Evolutionary conservation across 2,888 invertebrate genomes (phyloP).

Genomic region (Elmis aenea): DNA sequence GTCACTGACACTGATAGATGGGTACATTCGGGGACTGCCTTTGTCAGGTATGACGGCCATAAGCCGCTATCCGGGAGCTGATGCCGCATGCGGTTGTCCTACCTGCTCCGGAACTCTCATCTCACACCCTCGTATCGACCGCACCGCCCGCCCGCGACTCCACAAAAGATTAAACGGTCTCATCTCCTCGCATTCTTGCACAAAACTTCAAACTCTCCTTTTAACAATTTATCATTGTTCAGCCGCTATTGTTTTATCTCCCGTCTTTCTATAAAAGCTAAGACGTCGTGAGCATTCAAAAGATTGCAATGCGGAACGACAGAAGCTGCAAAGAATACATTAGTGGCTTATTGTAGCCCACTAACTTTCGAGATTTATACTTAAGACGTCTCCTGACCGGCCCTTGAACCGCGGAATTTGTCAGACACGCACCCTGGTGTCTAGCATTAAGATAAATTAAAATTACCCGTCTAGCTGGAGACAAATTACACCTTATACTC

Average conservation of each 20-base stretch:
- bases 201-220: slow-evolving; percentile 24
- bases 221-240: slow-evolving; percentile 34
- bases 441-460: too few relatives aligned
- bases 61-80: slow-evolving; percentile 19
- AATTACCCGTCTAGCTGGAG: too few relatives aligned
- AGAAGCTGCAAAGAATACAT: too few relatives aligned
- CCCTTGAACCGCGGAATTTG: too few relatives aligned
- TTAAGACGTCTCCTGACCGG: too few relatives aligned
- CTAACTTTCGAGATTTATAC: too few relatives aligned
- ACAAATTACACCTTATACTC: too few relatives aligned
- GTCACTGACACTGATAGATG: slow-evolving; percentile 40
- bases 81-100: slow-evolving; percentile 14
- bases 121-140: slow-evolving; percentile 23
- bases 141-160: slow-evolving; percentile 16
- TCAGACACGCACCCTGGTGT: too few relatives aligned
- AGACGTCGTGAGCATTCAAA: slow-evolving; percentile 23
- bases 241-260: slow-evolving; percentile 32
- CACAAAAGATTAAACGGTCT: slow-evolving; percentile 26
- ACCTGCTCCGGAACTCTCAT: slow-evolving; percentile 10
- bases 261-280: slow-evolving; percentile 18
- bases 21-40: slow-evolving; percentile 29
- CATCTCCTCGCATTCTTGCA: slow-evolving; percentile 26
- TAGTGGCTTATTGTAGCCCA: too few relatives aligned
- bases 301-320: slow-evolving; percentile 20
- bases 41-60: slow-evolving; percentile 32